Evolutionary conservation across 2,113 vertebrate species (phyloP).

Genomic region (Cavia porcellus): DNA sequence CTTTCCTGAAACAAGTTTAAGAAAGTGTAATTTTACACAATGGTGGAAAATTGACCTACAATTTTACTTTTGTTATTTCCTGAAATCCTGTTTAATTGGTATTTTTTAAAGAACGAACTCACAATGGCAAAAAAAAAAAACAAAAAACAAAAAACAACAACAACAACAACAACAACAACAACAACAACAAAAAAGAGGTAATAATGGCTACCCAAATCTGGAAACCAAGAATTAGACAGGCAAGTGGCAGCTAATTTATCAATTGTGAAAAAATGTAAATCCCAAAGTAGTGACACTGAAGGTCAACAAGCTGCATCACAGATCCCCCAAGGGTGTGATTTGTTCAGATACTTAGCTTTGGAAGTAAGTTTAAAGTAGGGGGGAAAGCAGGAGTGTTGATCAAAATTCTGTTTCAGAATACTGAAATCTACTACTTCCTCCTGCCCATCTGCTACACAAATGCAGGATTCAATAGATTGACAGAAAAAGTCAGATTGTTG

Average conservation of each 20-base stretch:
- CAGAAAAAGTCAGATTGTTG: background rate
- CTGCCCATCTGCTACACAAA: background rate
- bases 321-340: background rate
- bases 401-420: background rate
- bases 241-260: background rate
- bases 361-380: background rate
- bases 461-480: background rate
- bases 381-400: background rate
- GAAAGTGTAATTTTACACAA: slow-evolving; percentile 18
- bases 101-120: background rate
- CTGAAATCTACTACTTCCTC: background rate
- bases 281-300: background rate
- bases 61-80: background rate
- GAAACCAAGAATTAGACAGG: background rate
- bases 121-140: background rate
- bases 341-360: background rate
- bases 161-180: too few species aligned
- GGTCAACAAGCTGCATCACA: background rate
- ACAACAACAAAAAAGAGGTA: background rate
- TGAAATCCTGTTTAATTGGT: slow-evolving; percentile 31
- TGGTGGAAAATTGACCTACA: background rate
- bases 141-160: too few species aligned
- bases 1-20: slow-evolving; percentile 49
- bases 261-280: background rate
- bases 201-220: background rate